Conservation (phyloP, 1,140 invertebrate genomes). For the Bombyx mandarina region DNA sequence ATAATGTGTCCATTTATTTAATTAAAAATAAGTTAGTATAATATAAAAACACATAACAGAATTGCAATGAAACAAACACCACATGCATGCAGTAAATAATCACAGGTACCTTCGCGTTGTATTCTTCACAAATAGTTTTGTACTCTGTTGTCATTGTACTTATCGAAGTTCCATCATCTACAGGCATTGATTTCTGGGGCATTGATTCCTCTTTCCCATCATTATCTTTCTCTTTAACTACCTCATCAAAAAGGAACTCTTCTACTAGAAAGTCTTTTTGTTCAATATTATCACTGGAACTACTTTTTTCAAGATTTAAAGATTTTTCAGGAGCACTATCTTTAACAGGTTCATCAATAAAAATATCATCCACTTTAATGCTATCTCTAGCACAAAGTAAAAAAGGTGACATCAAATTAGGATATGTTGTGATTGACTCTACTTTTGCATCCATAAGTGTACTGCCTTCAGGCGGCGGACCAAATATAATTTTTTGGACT, state of each 20-base stretch:
- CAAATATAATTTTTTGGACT: conserved; percentile 57
- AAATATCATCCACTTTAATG: conserved; percentile 44
- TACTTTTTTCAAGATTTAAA: conserved; percentile 18
- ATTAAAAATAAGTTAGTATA: conserved; percentile 16
- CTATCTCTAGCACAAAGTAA: conserved; percentile 36
- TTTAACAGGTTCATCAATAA: conserved; percentile 25
- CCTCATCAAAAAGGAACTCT: conserved; percentile 56
- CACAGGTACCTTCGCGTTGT: conserved; percentile 54
- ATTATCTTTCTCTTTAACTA: conserved; percentile 38
- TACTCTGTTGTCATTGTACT: conserved; percentile 66
- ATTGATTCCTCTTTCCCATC: conserved; percentile 24
- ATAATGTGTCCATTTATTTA: conserved; percentile 7
- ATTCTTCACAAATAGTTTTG: conserved; percentile 66
- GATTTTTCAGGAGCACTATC: conserved; percentile 22
- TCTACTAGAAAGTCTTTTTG: conserved; percentile 54
- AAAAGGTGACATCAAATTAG: conserved; percentile 50
- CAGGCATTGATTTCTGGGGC: conserved; percentile 44
- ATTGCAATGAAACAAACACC: conserved; percentile 23
- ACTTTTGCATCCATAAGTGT: conserved; percentile 33
- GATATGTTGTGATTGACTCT: conserved; percentile 41
- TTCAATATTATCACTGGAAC: conserved; percentile 44
- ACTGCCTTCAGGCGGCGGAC: conserved; percentile 46
- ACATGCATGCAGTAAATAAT: conserved; percentile 21
- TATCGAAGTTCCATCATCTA: conserved; percentile 53
- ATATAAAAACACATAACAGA: conserved; percentile 17